Base-by-base conservation (phyloP, 2,888 invertebrate species). In the Poecilus cupreus region DNA sequence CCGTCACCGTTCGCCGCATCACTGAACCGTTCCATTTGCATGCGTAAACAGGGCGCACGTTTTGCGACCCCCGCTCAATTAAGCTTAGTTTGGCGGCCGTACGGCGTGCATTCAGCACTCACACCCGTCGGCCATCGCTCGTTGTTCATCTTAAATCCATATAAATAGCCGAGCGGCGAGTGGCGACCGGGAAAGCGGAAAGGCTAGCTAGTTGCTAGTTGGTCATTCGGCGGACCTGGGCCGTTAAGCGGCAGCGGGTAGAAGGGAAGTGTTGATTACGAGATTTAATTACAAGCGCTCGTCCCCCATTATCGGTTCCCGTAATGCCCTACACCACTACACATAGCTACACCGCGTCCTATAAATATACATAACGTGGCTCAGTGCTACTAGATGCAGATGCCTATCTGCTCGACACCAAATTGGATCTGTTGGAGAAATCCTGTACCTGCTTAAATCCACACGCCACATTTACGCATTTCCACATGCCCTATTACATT, bases 241-340 rank as follows among this genome's bases (percentile, higher is more conserved):
- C 60, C 64, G 85, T 85, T 87, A 85, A 84, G 60, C 82, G 75
- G 74, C 82, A 51, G 83, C 82, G 32, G 70, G 79, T 80, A 75
- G 87, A 88, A 88, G 88, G 87, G 87, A 87, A 86, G 87, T 88
- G 88, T 88, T 88, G 88, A 88, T 89, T 88, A 87, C 87, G 87
- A 87, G 87, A 88, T 89, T 88, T 88, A 88, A 88, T 88, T 88
- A 88, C 86, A 85, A 83, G 85, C 84, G 86, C 87, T 85, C 84
- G 81, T 75, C 83, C 83, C 80, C 85, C 82, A 85, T 86, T 86
- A 85, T 85, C 85, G 84, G 80, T 57, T 72, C 54, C 13, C 26
- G 54, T 80, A 80, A 70, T 80, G 72, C 22, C 16, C 72, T 37
- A 37, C 64, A 68, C 64, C 32, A 68, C 64, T 68, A 68, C 37